phyloP scores from a whole-genome alignment of 2,888 invertebrate species.

The Macroteleia sp. region DNA sequence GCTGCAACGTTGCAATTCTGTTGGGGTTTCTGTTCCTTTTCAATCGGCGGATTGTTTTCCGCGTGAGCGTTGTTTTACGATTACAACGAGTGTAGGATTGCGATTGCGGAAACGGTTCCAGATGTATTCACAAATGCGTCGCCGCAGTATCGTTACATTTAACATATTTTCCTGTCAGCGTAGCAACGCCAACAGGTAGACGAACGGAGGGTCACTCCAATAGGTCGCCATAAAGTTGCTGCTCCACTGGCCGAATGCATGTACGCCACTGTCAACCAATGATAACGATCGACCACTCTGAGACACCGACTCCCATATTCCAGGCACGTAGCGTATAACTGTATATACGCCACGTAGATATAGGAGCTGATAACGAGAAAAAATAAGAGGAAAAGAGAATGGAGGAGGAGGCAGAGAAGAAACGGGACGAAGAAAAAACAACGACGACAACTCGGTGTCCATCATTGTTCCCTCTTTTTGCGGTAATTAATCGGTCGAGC shows the following conservation, averaged over 20 bases:
- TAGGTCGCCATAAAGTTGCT: conserved; percentile 62
- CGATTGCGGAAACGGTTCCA: too few species aligned
- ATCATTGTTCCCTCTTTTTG: conserved; percentile 43
- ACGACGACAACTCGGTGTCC: conserved; percentile 25
- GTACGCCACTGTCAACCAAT: conserved; percentile 56
- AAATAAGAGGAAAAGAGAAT: conserved; percentile 26
- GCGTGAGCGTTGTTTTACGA: too few species aligned
- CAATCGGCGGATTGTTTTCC: too few species aligned
- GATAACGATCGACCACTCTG: conserved; percentile 56
- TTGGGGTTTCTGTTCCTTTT: too few species aligned
- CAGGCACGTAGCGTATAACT: conserved; percentile 55
- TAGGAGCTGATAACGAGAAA: conserved; percentile 47
- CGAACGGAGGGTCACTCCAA: conserved; percentile 52
- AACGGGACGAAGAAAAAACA: too few species aligned
- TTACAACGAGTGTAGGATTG: too few species aligned
- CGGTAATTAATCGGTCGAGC: conserved; percentile 48
- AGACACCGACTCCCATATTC: conserved; percentile 59
- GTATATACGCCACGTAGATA: conserved; percentile 52
- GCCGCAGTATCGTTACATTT: conserved; percentile 34
- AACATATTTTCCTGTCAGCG: conserved; percentile 54
- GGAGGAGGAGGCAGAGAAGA: too few species aligned
- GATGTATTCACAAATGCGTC: too few species aligned
- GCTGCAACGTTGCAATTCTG: too few species aligned
- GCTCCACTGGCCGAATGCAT: conserved; percentile 56
- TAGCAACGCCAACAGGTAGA: conserved; percentile 56